Evolutionary conservation across 1,140 invertebrate genomes (phyloP).

Genomic region (Nephotettix cincticeps): DNA sequence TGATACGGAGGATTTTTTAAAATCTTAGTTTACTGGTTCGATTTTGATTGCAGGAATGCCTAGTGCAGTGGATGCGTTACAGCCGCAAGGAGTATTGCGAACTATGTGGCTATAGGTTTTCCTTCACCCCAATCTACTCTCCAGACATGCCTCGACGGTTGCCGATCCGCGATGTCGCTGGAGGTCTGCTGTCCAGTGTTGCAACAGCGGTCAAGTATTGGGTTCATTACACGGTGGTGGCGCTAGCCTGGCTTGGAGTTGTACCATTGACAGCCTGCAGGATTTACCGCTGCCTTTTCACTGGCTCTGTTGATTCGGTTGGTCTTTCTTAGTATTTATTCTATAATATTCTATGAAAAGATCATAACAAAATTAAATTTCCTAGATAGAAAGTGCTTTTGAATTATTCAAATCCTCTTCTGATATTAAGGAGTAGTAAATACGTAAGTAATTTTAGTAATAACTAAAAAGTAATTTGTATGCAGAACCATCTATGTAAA

Average conservation of each 20-base stretch:
- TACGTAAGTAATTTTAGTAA: too few species aligned
- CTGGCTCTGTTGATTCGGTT: conserved; percentile 76
- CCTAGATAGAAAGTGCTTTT: too few species aligned
- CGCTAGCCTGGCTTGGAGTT: conserved; percentile 95
- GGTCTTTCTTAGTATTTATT: conserved; percentile 19
- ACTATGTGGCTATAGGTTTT: conserved; percentile 95
- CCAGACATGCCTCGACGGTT: conserved; percentile 97
- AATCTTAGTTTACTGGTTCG: background rate
- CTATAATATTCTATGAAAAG: background rate
- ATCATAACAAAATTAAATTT: background rate
- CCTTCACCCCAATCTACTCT: conserved; percentile 98
- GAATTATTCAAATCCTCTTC: too few species aligned
- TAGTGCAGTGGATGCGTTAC: conserved; percentile 90
- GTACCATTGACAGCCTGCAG: conserved; percentile 96
- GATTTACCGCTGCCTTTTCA: conserved; percentile 91
- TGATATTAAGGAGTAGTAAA: too few species aligned
- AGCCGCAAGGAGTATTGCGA: conserved; percentile 99
- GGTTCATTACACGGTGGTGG: conserved; percentile 95
- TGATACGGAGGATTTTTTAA: too few species aligned
- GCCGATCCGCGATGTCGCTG: conserved; percentile 86
- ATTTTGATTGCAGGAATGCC: conserved; percentile 58
- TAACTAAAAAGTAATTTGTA: too few species aligned
- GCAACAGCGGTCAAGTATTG: conserved; percentile 92
- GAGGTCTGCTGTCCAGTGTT: conserved; percentile 85
- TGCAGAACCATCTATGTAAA: too few species aligned